phyloP scores from a whole-genome alignment of 2,797 vertebrate genomes.

The Pseudochirops cupreus region DNA sequence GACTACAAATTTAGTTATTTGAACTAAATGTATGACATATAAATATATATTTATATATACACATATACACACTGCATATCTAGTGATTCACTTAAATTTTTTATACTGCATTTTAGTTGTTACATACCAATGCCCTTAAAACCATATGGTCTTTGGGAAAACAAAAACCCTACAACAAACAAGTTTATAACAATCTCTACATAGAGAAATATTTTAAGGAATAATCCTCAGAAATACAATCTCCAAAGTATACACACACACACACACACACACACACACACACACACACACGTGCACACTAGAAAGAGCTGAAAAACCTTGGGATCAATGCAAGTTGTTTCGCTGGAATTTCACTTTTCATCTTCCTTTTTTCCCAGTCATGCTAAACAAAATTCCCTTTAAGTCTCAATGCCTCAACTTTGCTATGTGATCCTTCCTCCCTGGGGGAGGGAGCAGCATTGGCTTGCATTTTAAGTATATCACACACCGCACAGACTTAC shows the following conservation, averaged over 20 bases:
- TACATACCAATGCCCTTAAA: background rate
- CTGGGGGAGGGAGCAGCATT: background rate
- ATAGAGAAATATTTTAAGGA: background rate
- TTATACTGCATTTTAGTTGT: background rate
- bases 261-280: background rate
- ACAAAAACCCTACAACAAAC: background rate
- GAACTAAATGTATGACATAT: background rate
- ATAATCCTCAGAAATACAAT: background rate
- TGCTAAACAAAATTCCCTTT: conserved; percentile 49
- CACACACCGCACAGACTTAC: conserved; percentile 67
- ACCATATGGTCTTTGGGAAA: background rate
- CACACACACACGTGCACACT: background rate
- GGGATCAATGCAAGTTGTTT: background rate
- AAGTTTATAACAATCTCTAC: background rate
- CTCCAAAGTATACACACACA: background rate
- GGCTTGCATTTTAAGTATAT: conserved; percentile 42
- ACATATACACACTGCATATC: background rate
- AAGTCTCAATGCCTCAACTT: background rate
- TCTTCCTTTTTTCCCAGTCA: conserved; percentile 49
- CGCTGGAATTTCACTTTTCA: conserved; percentile 30
- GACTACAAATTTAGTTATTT: background rate
- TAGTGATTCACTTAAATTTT: background rate
- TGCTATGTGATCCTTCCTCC: conserved; percentile 12
- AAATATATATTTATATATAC: background rate
- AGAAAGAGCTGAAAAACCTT: conserved; percentile 47